These are phyloP conservation scores for Trichacis sp. DNA, from an alignment of 2,888 invertebrate genomes.

Conservation along the genomic window DNA sequence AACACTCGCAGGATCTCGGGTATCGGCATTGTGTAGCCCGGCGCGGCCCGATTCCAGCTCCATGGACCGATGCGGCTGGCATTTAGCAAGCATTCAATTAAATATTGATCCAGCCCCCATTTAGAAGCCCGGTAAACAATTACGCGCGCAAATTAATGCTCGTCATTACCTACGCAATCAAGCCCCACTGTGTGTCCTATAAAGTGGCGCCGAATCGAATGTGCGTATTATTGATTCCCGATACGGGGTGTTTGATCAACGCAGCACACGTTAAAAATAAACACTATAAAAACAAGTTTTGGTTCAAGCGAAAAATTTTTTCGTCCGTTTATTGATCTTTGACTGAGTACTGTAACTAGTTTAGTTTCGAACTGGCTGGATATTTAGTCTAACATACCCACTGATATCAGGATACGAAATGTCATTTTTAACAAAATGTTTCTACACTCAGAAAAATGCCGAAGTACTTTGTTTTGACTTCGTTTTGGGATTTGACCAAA, in stretches of 20 bases:
- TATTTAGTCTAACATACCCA: too few species aligned
- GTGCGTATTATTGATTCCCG: conserved; percentile 39
- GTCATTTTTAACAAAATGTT: too few species aligned
- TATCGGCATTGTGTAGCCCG: conserved; percentile 31
- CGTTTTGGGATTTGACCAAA: too few species aligned
- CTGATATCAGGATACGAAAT: too few species aligned
- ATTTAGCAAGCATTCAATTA: conserved; percentile 64
- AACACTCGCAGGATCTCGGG: conserved; percentile 27
- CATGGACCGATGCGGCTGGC: conserved; percentile 51
- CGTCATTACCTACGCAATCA: conserved; percentile 61
- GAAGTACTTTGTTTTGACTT: too few species aligned
- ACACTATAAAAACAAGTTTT: too few species aligned
- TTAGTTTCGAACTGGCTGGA: too few species aligned
- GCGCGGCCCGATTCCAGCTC: conserved; percentile 54
- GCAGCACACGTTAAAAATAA: too few species aligned
- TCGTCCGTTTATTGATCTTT: too few species aligned
- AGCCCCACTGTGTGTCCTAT: conserved; percentile 55
- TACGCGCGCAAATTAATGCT: conserved; percentile 68
- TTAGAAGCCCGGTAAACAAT: conserved; percentile 65
- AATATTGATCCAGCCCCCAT: conserved; percentile 65
- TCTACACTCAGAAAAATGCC: too few species aligned
- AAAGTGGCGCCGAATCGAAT: conserved; percentile 45
- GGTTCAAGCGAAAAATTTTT: too few species aligned
- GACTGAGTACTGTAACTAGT: too few species aligned
- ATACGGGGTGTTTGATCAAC: conserved; percentile 36